phyloP scores from a whole-genome alignment of 2,888 invertebrate species.

The Caenorhabditis sp. region DNA sequence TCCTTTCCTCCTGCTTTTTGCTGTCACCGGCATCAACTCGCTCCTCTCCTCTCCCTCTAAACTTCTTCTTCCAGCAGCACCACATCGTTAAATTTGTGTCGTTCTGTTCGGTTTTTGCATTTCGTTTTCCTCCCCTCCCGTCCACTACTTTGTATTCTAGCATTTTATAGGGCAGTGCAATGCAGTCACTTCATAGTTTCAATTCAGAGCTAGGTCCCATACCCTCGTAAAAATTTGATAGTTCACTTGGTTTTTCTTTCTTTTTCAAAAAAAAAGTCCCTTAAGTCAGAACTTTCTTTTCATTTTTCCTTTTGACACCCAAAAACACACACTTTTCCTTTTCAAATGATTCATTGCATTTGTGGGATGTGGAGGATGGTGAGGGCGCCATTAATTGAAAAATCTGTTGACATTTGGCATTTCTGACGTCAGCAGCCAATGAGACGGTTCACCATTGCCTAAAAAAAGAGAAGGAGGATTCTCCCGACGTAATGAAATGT shows the following conservation, averaged over 20 bases:
- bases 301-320: background rate
- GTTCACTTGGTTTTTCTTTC: too few species aligned
- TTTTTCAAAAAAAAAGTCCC: too few species aligned
- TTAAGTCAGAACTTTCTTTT: too few species aligned
- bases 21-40: too few species aligned
- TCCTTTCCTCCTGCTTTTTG: too few species aligned
- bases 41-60: too few species aligned
- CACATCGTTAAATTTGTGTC: conserved; percentile 19
- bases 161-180: conserved; percentile 29
- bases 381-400: conserved; percentile 36
- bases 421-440: conserved; percentile 26
- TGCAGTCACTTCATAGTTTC: conserved; percentile 14
- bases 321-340: background rate
- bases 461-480: conserved; percentile 19
- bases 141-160: conserved; percentile 36
- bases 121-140: background rate
- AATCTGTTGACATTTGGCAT: conserved; percentile 46
- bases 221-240: conserved; percentile 1
- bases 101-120: background rate
- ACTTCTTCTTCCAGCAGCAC: conserved; percentile 4
- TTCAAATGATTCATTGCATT: conserved; percentile 43
- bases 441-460: conserved; percentile 18
- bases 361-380: background rate
- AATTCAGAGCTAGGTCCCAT: background rate
- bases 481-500: conserved; percentile 13